Base-by-base conservation (phyloP, 1,140 invertebrate species). In the Cecropterus lyciades region DNA sequence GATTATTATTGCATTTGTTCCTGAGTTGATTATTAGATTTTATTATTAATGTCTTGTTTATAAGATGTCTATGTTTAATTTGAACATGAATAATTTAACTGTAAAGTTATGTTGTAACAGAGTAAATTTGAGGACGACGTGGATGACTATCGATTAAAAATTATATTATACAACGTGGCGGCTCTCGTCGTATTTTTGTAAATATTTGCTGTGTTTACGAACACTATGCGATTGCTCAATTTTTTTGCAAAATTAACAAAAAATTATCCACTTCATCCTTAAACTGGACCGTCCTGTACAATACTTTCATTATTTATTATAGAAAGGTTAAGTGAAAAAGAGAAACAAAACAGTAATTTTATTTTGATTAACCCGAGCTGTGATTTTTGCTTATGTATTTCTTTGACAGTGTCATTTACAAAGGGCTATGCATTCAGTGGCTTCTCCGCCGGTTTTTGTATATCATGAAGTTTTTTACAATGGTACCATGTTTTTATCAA, bases 1-100 rank as follows among this genome's bases (percentile, higher is more conserved):
- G 82, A 92, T 87, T 88, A 83, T 87, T 90, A 90, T 88, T 92
- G 89, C 89, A 92, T 92, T 92, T 92, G 89, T 92, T 92, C 89
- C 89, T 92, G 89, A 90, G 83, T 88, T 90, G 84, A 88, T 84
- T 87, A 80, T 85, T 91, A 90, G 82, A 90, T 89, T 92, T 90
- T 92, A 90, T 89, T 83, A 67, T 82, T 87, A 88, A 86, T 83
- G 77, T 80, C 67, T 86, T 77, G 77, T 82, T 83, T 82, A 68
- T 89, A 91, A 87, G 86, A 84, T 78, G 82, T 85, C 70, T 86
- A 84, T 82, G 75, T 73, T 59, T 73, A 79, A 78, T 83, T 79
- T 75, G 63, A 76, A 75, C 80, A 88, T 87, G 82, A 82, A 49
- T 91, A 89, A 89, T 87, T 89, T 85, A 84, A 87, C 79, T 73